Base-by-base conservation (phyloP, 2,797 vertebrate species). In the Sebastes taczanowskii region DNA sequence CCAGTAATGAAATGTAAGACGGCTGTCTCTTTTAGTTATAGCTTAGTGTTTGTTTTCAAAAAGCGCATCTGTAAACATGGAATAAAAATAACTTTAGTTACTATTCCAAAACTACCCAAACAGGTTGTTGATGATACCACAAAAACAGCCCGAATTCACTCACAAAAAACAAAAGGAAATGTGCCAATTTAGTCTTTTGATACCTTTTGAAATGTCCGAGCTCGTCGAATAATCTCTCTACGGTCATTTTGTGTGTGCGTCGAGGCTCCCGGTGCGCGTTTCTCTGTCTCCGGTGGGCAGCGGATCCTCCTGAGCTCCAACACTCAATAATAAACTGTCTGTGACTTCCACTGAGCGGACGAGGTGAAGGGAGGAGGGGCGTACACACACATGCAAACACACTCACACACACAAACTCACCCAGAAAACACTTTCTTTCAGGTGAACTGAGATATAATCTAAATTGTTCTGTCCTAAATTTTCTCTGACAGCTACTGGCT, bases 131-230 rank as follows among this genome's bases (percentile, higher is more conserved):
- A 10, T 69, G 32, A 58, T 5, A 7, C 18, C 18, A 14, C 34
- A 5, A 70, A 58, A n/a, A 32, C 0, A 20, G 0, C 5, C 1
- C 4, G 0, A 23, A 23, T 32, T 11, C 13, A 20, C 30, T 7
- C n/a, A 27, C 22, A 18, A 46, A 66, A 66, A 18, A 35, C 0
- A 52, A 27, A 13, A 13, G 9, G 0, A 46, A 25, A 55, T 4
- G n/a, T 10, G 23, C 7, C 16, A 18, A 68, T 25, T 29, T 11
- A 20, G 16, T 38, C 0, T 30, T 10, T 11, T 16, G 3, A 4
- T 93, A 96, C 96, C 93, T 94, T 75, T 93, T 94, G 74, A 96
- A 96, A 86, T 96, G 96, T 71, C 96, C 96, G 5, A 96, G 93
- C 78, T 95, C 91, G 82, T 96, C 96, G 78, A 96, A 96, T 74